A percentile compares a stretch with the other conserved stretches of the same genome.
Evolutionary conservation across 2,113 vertebrate genomes (phyloP).

Genomic region (Triplophysa rosa): DNA sequence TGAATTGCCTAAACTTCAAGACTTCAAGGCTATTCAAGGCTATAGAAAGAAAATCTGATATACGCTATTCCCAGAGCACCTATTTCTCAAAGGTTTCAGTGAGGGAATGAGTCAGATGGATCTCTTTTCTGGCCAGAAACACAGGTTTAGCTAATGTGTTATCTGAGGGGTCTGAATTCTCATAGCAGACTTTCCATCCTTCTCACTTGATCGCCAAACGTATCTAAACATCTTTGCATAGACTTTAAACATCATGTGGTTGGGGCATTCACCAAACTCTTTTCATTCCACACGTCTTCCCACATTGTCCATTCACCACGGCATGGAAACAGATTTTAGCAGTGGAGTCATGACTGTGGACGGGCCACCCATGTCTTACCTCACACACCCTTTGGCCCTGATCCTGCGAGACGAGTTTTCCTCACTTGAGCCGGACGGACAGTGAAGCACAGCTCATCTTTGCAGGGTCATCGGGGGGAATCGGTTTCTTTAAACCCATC

Average conservation of each 20-base stretch:
- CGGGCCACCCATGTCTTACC: slow-evolving; percentile 64
- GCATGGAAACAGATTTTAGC: slow-evolving; percentile 57
- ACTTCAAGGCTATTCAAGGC: too few relatives aligned
- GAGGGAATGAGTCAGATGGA: background rate
- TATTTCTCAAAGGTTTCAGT: background rate
- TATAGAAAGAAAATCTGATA: background rate
- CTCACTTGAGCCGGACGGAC: slow-evolving; percentile 36
- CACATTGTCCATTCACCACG: slow-evolving; percentile 44
- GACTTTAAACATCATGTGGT: slow-evolving; percentile 40
- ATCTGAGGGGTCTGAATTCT: slow-evolving; percentile 32
- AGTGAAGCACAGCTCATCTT: background rate
- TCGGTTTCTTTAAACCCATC: background rate
- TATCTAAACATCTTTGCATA: slow-evolving; percentile 33
- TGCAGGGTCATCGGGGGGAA: background rate
- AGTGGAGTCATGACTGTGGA: slow-evolving; percentile 30
- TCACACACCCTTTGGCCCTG: slow-evolving; percentile 48
- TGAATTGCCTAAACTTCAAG: too few relatives aligned
- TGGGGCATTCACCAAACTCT: slow-evolving; percentile 20
- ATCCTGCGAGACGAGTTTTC: slow-evolving; percentile 72
- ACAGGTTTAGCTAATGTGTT: slow-evolving; percentile 13
- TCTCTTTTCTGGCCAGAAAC: background rate
- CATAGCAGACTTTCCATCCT: slow-evolving; percentile 27
- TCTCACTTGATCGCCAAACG: slow-evolving; percentile 36
- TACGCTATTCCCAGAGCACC: background rate
- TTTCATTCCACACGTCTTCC: slow-evolving; percentile 44